Percentiles rank a stretch among this genome's conserved stretches.
Evolutionary conservation across 2,888 invertebrate genomes (phyloP).

Genomic region (Zonitis immaculata): DNA sequence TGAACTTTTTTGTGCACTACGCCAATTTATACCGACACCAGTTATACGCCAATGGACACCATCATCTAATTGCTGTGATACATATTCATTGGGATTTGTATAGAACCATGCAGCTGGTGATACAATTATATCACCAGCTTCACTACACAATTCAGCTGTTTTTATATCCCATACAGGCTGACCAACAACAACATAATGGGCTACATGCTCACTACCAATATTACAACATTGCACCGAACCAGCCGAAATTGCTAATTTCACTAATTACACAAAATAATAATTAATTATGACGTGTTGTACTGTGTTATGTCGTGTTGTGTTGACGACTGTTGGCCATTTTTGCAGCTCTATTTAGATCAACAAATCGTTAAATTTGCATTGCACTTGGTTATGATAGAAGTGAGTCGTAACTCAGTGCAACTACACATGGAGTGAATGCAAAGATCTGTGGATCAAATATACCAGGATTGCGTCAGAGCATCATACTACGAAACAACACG

Average conservation of each 20-base stretch:
- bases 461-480: too few relatives aligned
- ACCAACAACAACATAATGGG: constrained; percentile 59
- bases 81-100: constrained; percentile 57
- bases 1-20: constrained; percentile 34
- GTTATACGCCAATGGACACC: constrained; percentile 52
- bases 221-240: constrained; percentile 57
- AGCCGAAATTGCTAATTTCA: constrained; percentile 61
- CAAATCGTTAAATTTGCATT: too few relatives aligned
- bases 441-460: too few relatives aligned
- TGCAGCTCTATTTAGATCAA: too few relatives aligned
- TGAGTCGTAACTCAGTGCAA: too few relatives aligned
- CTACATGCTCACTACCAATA: constrained; percentile 51
- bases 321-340: too few relatives aligned
- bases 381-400: too few relatives aligned
- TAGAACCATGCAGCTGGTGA: constrained; percentile 58
- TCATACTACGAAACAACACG: too few relatives aligned
- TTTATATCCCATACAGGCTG: constrained; percentile 60
- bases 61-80: constrained; percentile 53
- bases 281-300: too few relatives aligned
- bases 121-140: constrained; percentile 60
- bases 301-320: too few relatives aligned
- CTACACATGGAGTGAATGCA: background rate
- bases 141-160: constrained; percentile 50
- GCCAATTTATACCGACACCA: constrained; percentile 43
- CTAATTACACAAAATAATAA: constrained; percentile 38